These are phyloP conservation scores for Pollimyrus isidori DNA, from an alignment of 2,113 vertebrate genomes.

Conservation along the genomic window DNA sequence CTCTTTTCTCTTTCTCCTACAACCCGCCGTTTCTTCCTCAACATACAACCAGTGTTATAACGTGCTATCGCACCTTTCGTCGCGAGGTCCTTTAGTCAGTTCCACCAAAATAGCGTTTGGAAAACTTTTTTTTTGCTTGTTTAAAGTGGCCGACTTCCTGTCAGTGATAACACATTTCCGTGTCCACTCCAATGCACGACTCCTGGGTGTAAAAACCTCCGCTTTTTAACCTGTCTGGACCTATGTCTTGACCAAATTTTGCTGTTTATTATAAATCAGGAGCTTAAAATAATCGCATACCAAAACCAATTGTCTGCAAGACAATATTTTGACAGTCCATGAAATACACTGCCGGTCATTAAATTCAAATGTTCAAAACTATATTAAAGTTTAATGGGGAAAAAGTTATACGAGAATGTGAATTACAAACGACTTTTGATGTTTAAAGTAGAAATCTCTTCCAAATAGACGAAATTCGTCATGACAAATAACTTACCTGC, in stretches of 20 bases:
- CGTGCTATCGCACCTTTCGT: background rate
- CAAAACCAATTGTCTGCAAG: background rate
- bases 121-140: conserved; percentile 14
- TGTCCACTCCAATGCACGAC: background rate
- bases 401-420: background rate
- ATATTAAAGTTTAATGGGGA: background rate
- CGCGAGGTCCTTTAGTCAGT: background rate
- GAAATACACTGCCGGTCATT: background rate
- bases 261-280: background rate
- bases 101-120: background rate
- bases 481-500: conserved; percentile 7
- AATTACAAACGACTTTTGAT: background rate
- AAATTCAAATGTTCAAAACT: background rate
- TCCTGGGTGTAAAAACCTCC: background rate
- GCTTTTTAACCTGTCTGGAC: background rate
- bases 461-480: background rate
- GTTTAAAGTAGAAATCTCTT: background rate
- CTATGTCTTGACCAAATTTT: background rate
- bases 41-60: background rate
- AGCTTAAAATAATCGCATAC: background rate
- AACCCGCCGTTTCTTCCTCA: conserved; percentile 15
- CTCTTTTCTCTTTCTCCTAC: background rate
- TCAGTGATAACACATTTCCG: background rate
- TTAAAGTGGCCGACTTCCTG: conserved; percentile 18
- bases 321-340: background rate